phyloP scores from a whole-genome alignment of 2,888 invertebrate species.

The Drosophila anceps region DNA sequence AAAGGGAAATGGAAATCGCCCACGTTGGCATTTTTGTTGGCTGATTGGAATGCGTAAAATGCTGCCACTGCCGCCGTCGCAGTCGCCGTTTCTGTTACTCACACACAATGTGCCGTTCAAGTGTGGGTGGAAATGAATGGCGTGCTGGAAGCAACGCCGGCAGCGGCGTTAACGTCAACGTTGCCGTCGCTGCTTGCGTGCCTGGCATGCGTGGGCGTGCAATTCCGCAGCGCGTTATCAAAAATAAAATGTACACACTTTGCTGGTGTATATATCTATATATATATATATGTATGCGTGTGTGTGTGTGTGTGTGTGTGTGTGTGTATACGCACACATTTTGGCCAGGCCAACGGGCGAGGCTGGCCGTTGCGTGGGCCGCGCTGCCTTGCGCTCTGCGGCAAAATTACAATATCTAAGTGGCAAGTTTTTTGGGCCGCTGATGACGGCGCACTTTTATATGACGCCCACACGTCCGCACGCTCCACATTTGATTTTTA shows the following conservation, averaged over 20 bases:
- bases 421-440: conserved; percentile 47
- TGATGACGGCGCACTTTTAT: conserved; percentile 64
- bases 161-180: conserved; percentile 31
- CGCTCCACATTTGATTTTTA: conserved; percentile 64
- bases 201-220: conserved; percentile 65
- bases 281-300: not conserved
- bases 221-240: conserved; percentile 73
- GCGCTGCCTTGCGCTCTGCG: conserved; percentile 34
- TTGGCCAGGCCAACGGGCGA: conserved; percentile 56
- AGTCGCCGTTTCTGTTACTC: conserved; percentile 25
- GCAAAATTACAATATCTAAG: conserved; percentile 63
- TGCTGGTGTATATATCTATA: conserved; percentile 7
- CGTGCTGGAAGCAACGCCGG: conserved; percentile 57
- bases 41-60: conserved; percentile 81
- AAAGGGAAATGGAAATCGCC: conserved; percentile 64
- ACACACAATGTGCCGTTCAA: conserved; percentile 24
- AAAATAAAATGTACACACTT: conserved; percentile 65
- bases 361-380: conserved; percentile 59
- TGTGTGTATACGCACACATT: conserved; percentile 27
- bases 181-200: conserved; percentile 41
- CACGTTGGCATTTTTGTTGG: conserved; percentile 62
- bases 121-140: conserved; percentile 68
- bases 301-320: conserved; percentile 15
- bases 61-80: conserved; percentile 24
- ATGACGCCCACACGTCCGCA: conserved; percentile 48